Evolutionary conservation across 2,797 vertebrate genomes (phyloP), one percentile per base, ranked within the genome.

Genomic region (Tarsius wallacei): DNA sequence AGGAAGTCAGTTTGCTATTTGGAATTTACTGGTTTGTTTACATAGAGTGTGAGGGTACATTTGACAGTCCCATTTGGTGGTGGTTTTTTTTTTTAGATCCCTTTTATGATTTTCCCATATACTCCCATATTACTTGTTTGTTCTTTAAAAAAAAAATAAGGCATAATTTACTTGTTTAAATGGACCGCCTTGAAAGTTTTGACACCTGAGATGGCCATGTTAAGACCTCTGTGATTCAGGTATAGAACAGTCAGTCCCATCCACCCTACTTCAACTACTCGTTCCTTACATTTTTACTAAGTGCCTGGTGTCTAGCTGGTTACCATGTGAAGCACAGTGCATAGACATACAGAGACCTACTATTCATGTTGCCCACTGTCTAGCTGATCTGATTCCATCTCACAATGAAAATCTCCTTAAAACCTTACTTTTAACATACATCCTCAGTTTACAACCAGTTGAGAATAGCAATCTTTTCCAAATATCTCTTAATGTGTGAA

Each of bases 361-460:
- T 33, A 16, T 26, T 70, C 51, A 36, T 5, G 28, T 53, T 49
- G 28, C 26, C 24, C 26, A 22, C 22, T 31, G 5, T 84, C 47
- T 24, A 77, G 33, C 16, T 28, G 12, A 57, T 81, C 53, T 49
- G 31, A 92, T n/a, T 53, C 64, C 91, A 21, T 28, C 33, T 36
- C 15, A 51, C 28, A 12, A n/a, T 33, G 82, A 92, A 96, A 70
- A 70, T n/a, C 36, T 47, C 59, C 51, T 92, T 89, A 71, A 95
- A 90, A 22, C 59, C 47, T 90, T 21, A 73, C 59, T 91, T 90
- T 84, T 49, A 76, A 82, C 26, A 59, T n/a, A 63, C 17, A 82
- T 53, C 76, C 28, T 93, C 31, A 24, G 14, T 91, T 84, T 59
- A 84, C 28, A 94, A 64, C 7, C 53, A 77, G 49, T 94, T 96